Conservation (phyloP, 1,140 invertebrate species). For the Portunus trituberculatus region DNA sequence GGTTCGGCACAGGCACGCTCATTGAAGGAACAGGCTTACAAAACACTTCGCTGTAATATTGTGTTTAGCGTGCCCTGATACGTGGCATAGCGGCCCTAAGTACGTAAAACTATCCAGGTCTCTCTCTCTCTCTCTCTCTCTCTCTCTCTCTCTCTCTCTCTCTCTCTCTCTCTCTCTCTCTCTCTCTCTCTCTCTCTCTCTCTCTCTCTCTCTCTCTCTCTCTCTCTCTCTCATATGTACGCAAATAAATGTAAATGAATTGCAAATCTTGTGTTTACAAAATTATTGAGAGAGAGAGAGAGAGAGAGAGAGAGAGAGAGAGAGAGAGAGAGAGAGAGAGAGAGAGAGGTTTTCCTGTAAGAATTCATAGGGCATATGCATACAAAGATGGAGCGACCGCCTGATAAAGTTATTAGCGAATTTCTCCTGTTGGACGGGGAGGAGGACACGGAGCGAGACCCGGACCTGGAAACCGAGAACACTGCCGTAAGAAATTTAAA, state of each 20-base stretch:
- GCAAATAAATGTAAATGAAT: too few species aligned
- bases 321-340: too few species aligned
- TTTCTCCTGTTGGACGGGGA: not conserved
- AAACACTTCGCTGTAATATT: not conserved
- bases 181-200: conserved; percentile 48
- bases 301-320: too few species aligned
- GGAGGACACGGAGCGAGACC: not conserved
- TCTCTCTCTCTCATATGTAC: not conserved
- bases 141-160: not conserved
- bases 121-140: conserved; percentile 28
- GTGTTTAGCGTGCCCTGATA: not conserved
- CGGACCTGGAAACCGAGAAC: not conserved
- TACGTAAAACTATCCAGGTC: not conserved
- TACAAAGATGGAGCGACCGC: not conserved
- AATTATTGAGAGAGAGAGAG: too few species aligned
- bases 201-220: conserved; percentile 48
- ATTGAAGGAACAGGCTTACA: not conserved
- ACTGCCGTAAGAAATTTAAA: not conserved
- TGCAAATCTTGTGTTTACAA: too few species aligned
- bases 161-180: conserved; percentile 48
- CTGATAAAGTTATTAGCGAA: not conserved
- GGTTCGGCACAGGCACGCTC: not conserved
- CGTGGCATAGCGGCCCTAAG: not conserved
- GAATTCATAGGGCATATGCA: not conserved
- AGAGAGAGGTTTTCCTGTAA: not conserved